These are phyloP conservation scores for Troides helena DNA, from an alignment of 2,888 invertebrate genomes.

Conservation along the genomic window DNA sequence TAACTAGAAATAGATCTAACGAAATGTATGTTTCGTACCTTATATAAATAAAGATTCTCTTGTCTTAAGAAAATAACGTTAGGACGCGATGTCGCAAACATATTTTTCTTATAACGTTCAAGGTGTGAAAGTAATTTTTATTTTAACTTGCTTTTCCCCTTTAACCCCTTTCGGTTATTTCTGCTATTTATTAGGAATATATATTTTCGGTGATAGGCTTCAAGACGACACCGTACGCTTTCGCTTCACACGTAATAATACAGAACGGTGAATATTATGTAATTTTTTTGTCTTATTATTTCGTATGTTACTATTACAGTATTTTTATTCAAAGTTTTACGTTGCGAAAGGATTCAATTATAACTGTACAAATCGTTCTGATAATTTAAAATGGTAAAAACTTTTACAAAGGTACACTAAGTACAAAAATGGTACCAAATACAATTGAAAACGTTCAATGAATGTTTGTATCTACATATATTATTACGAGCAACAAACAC, in stretches of 20 bases:
- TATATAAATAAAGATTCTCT: not conserved
- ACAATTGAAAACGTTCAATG: no score
- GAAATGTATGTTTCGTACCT: not conserved
- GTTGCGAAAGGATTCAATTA: no score
- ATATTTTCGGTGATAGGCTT: conserved; percentile 51
- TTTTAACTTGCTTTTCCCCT: not conserved
- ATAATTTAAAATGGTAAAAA: no score
- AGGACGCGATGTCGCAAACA: not conserved
- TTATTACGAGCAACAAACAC: no score
- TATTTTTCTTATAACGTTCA: not conserved
- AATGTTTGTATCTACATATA: no score
- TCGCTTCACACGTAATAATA: not conserved
- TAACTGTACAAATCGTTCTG: no score
- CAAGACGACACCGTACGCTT: conserved; percentile 54
- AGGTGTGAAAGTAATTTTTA: not conserved
- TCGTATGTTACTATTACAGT: no score
- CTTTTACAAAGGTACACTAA: no score
- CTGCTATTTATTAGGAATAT: conserved; percentile 69
- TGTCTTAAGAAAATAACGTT: not conserved
- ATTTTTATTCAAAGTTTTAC: no score
- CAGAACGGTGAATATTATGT: not conserved
- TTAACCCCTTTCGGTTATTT: conserved; percentile 46
- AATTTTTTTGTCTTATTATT: no score
- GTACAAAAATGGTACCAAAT: no score
- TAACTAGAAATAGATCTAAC: no score